These are phyloP conservation scores for Mesoligia furuncula DNA, from an alignment of 2,888 invertebrate genomes.

Conservation along the genomic window DNA sequence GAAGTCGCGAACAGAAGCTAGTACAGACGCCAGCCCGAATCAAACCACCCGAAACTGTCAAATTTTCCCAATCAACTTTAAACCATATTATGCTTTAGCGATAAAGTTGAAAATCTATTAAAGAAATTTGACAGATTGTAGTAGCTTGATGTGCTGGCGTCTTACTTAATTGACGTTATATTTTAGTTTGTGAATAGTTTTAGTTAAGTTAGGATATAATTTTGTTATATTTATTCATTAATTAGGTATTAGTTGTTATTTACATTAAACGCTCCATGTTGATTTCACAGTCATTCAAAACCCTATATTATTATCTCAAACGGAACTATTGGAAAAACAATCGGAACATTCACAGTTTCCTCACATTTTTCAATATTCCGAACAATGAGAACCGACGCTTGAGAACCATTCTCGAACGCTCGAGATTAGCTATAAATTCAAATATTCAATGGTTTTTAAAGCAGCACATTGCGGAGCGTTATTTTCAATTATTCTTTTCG, in stretches of 20 bases:
- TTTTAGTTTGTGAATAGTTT: too few relatives aligned
- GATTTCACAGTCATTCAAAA: background rate
- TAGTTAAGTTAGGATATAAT: too few relatives aligned
- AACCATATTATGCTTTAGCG: too few relatives aligned
- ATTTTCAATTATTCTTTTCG: conserved; percentile 62
- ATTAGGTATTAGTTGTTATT: too few relatives aligned
- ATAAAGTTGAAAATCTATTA: too few relatives aligned
- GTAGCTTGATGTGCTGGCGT: too few relatives aligned
- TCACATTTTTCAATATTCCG: conserved; percentile 51
- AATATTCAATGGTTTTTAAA: conserved; percentile 57
- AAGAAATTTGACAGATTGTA: too few relatives aligned
- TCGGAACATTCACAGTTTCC: conserved; percentile 19
- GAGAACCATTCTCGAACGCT: conserved; percentile 16
- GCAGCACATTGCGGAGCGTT: conserved; percentile 38
- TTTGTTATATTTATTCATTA: too few relatives aligned
- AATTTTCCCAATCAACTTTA: too few relatives aligned
- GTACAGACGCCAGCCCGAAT: too few relatives aligned
- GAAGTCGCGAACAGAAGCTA: background rate
- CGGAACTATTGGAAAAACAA: conserved; percentile 14
- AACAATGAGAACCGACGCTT: conserved; percentile 40
- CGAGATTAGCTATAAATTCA: conserved; percentile 53
- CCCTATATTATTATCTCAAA: background rate
- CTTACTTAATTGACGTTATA: too few relatives aligned
- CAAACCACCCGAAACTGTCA: too few relatives aligned
- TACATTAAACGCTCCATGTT: background rate